A percentile compares a stretch with the other conserved stretches of the same genome.
Conservation (phyloP, 2,888 invertebrate genomes). For the Dolomedes plantarius region DNA sequence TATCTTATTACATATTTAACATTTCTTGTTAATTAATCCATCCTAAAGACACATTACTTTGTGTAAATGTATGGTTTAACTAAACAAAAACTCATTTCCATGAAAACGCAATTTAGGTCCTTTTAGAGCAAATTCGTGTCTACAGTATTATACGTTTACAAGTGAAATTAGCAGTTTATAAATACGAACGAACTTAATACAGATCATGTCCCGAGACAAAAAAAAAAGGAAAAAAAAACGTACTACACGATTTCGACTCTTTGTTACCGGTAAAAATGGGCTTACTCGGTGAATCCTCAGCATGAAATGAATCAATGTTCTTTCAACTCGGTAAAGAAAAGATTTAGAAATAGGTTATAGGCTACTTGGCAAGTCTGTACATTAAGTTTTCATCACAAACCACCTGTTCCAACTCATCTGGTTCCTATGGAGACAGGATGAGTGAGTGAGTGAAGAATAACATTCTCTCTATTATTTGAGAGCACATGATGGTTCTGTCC, state of each 20-base stretch:
- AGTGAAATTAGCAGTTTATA: too few relatives aligned
- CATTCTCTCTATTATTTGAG: conserved; percentile 53
- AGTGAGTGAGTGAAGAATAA: conserved; percentile 36
- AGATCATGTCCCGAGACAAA: too few relatives aligned
- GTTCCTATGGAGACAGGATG: conserved; percentile 44
- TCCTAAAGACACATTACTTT: too few relatives aligned
- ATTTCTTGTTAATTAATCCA: too few relatives aligned
- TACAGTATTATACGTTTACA: too few relatives aligned
- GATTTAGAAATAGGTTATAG: conserved; percentile 51
- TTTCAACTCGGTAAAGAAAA: conserved; percentile 16
- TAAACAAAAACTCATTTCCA: too few relatives aligned
- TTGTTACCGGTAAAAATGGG: background rate
- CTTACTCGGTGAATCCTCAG: background rate
- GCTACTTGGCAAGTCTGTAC: conserved; percentile 36
- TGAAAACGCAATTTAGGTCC: too few relatives aligned
- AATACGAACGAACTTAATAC: too few relatives aligned
- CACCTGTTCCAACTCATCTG: conserved; percentile 64
- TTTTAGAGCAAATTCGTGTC: too few relatives aligned
- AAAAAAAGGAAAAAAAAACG: too few relatives aligned
- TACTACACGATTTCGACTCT: background rate
- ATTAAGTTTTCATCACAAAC: conserved; percentile 61
- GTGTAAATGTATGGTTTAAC: too few relatives aligned
- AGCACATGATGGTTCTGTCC: conserved; percentile 32
- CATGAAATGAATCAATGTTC: conserved; percentile 36
- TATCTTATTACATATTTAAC: too few relatives aligned